Conservation (phyloP, 1,140 invertebrate genomes). For the Macrosteles quadrilineatus region DNA sequence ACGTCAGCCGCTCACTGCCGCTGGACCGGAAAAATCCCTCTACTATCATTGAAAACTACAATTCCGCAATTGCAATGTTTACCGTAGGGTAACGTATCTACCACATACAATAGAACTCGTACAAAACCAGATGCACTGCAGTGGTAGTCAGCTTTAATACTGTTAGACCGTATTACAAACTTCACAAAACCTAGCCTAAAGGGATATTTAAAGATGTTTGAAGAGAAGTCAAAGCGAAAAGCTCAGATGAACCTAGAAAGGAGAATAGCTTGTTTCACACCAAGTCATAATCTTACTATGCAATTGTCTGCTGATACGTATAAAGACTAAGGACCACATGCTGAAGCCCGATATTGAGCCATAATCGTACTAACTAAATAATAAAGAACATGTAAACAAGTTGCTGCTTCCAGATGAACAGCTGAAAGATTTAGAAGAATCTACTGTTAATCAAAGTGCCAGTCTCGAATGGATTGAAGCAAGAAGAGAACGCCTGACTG, state of each 20-base stretch:
- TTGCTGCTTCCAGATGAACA: no score
- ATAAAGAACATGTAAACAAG: no score
- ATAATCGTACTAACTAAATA: no score
- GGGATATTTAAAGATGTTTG: neutral
- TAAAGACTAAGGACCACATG: neutral
- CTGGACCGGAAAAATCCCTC: no score
- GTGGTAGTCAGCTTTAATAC: constrained; percentile 36
- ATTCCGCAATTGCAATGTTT: constrained; percentile 31
- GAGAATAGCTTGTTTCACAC: neutral
- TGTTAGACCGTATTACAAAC: constrained; percentile 9
- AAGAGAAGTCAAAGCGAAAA: neutral
- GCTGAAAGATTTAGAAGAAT: no score
- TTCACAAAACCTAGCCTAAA: constrained; percentile 28
- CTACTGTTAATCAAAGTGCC: no score
- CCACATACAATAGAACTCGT: constrained; percentile 27
- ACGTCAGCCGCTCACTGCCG: no score
- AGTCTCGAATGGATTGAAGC: no score
- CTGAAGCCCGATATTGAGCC: no score
- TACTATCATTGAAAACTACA: constrained; percentile 33
- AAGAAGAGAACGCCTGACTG: no score
- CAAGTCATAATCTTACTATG: neutral
- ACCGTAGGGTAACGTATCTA: constrained; percentile 36
- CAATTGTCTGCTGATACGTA: neutral
- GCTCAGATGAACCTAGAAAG: neutral
- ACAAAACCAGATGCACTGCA: constrained; percentile 30